phyloP scores from a whole-genome alignment of 2,888 invertebrate species.

The Diaperis boleti region DNA sequence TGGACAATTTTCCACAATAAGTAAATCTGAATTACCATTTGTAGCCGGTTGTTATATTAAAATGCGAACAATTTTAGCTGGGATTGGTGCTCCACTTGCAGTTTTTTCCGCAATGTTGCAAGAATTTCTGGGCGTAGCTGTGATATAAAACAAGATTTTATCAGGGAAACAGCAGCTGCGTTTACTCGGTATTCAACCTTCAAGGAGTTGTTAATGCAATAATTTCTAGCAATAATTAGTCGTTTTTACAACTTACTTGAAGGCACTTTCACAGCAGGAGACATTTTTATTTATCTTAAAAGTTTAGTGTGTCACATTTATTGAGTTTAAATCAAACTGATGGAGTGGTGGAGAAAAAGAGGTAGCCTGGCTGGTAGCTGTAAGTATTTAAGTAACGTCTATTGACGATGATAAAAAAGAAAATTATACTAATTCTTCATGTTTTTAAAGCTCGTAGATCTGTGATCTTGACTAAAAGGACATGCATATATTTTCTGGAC shows the following conservation, averaged over 20 bases:
- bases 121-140: conserved; percentile 19
- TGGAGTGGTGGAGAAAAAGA: no score
- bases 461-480: no score
- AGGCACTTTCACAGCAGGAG: background rate
- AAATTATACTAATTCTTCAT: no score
- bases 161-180: conserved; percentile 3
- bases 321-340: no score
- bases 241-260: background rate
- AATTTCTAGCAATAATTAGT: conserved; percentile 14
- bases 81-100: conserved; percentile 1
- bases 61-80: conserved; percentile 9
- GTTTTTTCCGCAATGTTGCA: background rate
- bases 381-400: no score
- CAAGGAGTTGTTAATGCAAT: background rate
- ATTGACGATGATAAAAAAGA: no score
- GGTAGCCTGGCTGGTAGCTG: no score
- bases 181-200: conserved; percentile 8
- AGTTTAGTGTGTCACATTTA: no score
- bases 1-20: conserved; percentile 29
- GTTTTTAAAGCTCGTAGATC: no score
- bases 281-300: no score
- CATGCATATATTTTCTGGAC: no score
- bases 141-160: conserved; percentile 7
- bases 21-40: conserved; percentile 31
- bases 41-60: conserved; percentile 20